Evolutionary conservation across 2,888 invertebrate genomes (phyloP), one percentile per base, ranked within the genome.

Genomic region (Volucella inanis): DNA sequence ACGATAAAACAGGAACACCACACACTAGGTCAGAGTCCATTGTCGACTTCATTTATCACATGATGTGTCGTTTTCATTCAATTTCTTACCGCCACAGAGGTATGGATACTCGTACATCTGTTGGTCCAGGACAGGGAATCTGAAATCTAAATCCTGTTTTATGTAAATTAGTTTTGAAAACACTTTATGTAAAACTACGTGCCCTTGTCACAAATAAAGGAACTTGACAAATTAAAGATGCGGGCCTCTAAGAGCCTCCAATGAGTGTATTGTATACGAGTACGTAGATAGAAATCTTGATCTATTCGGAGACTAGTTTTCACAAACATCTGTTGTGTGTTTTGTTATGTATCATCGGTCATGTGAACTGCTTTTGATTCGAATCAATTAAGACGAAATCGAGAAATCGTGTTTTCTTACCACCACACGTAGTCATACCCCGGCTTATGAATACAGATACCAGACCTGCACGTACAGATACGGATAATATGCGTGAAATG

Each of bases 1-100:
- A 22, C 22, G 22, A 22, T 22, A 4, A 47, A 4, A 41, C 55
- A 57, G n/a, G 43, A 12, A 47, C 50, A 71, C 22, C 68, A 39
- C 61, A 77, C 61, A 50, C 41, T 57, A 62, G 80, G 68, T 81
- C 85, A 85, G 47, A 85, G 81, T 81, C 64, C 68, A 85, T 81
- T 77, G 85, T 74, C 77, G 72, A 77, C 67, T 85, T 31, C 85
- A 85, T 85, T 85, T 77, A 85, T 85, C 85, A 85, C 72, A 52
- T 49, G 15, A 47, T 68, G 39, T 64, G 67, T 62, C 71, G 59
- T 67, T 59, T 71, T 54, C 79, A 74, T 75, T 74, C 57, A 52
- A 68, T 61, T 71, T 59, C 52, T 70, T 59, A 75, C 65, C 54
- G 6, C 6, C 31, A 31, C 31, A 31, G 6, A 31, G 6, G 31